Evolutionary conservation across 1,140 invertebrate genomes (phyloP).

Genomic region (Rhopalosiphum padi): DNA sequence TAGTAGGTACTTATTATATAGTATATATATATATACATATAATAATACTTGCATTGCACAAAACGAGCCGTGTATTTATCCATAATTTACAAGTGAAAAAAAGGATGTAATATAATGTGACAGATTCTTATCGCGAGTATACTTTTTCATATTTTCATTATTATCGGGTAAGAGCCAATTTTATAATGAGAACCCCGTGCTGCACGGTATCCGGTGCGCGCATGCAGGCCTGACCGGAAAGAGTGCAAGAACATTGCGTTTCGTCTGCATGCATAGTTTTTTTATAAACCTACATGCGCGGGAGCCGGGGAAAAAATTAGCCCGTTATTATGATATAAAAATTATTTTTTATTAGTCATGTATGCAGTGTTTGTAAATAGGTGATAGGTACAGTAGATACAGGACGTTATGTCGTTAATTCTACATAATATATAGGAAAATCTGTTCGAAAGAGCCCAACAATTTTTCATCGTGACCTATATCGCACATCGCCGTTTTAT

Average conservation of each 20-base stretch:
- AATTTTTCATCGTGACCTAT: not conserved
- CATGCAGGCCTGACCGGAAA: constrained; percentile 41
- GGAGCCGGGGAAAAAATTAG: constrained; percentile 43
- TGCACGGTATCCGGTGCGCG: constrained; percentile 38
- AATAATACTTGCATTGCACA: not conserved
- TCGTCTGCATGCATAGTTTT: not conserved
- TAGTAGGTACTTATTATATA: not conserved
- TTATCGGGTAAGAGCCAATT: constrained; percentile 44
- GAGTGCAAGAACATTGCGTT: constrained; percentile 15
- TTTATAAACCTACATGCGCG: not conserved
- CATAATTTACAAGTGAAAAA: constrained; percentile 45
- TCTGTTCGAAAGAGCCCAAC: not conserved
- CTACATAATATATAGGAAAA: not conserved
- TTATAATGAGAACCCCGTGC: constrained; percentile 23
- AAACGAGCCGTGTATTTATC: constrained; percentile 40
- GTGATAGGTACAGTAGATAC: not conserved
- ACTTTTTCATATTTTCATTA: constrained; percentile 39
- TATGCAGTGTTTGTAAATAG: not conserved
- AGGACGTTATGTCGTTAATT: too few relatives aligned
- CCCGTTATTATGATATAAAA: constrained; percentile 21
- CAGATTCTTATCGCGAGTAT: constrained; percentile 36
- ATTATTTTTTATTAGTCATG: not conserved
- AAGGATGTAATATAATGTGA: constrained; percentile 29
- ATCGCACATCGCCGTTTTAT: too few relatives aligned
- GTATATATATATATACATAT: not conserved